phyloP scores from a whole-genome alignment of 1,140 invertebrate genomes.

The Drosophila sulfurigaster region DNA sequence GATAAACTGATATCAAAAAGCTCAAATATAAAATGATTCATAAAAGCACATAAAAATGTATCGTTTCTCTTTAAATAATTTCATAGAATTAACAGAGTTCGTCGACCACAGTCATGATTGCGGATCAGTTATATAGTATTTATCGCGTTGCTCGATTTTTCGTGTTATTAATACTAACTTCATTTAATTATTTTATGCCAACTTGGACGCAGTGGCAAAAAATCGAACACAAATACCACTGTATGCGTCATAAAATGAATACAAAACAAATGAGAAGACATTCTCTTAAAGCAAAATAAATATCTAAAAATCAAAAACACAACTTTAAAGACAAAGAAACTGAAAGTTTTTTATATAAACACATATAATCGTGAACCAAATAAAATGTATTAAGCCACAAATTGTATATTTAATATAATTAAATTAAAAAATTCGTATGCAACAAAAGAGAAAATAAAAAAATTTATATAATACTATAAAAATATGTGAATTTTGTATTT shows the following conservation, averaged over 20 bases:
- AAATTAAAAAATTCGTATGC: too few species aligned
- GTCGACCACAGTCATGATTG: not conserved
- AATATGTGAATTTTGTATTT: too few species aligned
- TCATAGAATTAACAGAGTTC: not conserved
- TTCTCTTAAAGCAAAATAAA: not conserved
- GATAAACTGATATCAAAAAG: too few species aligned
- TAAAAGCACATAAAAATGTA: not conserved
- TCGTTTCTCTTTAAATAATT: not conserved
- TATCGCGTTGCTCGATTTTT: not conserved
- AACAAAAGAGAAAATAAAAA: too few species aligned
- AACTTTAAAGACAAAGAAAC: too few species aligned
- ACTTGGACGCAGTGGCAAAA: not conserved
- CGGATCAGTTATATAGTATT: not conserved
- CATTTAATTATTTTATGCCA: not conserved
- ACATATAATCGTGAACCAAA: too few species aligned
- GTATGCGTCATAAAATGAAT: not conserved
- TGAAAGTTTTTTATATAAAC: too few species aligned
- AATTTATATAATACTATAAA: too few species aligned
- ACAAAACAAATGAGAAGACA: too few species aligned
- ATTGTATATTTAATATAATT: too few species aligned
- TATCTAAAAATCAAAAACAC: too few species aligned
- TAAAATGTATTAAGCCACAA: too few species aligned
- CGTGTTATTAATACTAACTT: not conserved
- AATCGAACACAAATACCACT: not conserved
- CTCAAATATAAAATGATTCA: not conserved